Base-by-base conservation (phyloP, 64 coral and sea anemone genomes). In the Acropora tenuis region DNA sequence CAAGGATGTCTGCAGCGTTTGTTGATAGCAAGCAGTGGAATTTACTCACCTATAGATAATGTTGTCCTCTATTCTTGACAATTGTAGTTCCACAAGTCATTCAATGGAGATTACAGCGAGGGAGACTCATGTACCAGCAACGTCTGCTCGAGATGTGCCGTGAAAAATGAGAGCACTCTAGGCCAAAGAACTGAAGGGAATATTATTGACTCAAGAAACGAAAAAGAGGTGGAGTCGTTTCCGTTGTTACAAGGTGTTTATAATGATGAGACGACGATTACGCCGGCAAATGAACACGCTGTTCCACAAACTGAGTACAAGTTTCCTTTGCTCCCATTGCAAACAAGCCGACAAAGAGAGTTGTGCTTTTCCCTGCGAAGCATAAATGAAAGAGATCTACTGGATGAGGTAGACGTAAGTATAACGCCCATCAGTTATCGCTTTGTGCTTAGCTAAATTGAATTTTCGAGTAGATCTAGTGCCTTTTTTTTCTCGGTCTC, bases 361-460 rank as follows among this genome's bases (percentile, higher is more conserved):
- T 16, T 82, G 17, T 52, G 82, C 65, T 69, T n/a, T 7, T 85
- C 65, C 47, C 17, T 85, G 44, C 65, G 61, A 17, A 8, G 11
- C 16, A 72, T 72, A 85, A 46, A 48, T 71, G 65, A 85, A 50
- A 69, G 65, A 20, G 82, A 69, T 41, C 65, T 48, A 8, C 47
- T 85, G 2, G 66, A 46, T 55, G 52, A 55, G 2, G 2, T 55
- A 9, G 65, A 71, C 1, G 82, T 85, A 69, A 85, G 65, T 72
- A 20, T 13, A 15, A 63, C 60, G 12, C 60, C 8, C 50, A 4
- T 63, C 10, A 55, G 6, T 10, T 8, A 55, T 8, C 52, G 6
- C 52, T 55, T 2, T 55, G 10, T 10, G 52, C 6, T 55, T 55
- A 8, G 52, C 6, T 10, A 55, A 55, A 55, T 5, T 10, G 6